Conservation (phyloP, 2,888 invertebrate species). For the Limnephilus auricula region DNA sequence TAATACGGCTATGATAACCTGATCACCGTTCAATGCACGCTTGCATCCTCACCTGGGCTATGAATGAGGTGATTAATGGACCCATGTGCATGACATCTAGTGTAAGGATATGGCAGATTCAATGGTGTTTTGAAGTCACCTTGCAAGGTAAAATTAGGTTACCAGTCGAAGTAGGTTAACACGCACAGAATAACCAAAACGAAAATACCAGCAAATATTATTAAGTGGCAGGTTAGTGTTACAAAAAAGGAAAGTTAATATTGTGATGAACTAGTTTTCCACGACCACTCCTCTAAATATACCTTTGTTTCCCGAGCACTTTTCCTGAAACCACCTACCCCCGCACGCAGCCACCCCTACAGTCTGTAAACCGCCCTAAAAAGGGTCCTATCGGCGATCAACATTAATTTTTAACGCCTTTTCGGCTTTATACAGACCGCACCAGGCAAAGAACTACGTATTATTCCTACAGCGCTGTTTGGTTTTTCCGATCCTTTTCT, state of each 20-base stretch:
- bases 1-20: conserved; percentile 33
- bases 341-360: conserved; percentile 44
- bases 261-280: conserved; percentile 29
- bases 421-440: conserved; percentile 31
- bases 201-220: neutral
- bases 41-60: conserved; percentile 9
- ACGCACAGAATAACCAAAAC: neutral
- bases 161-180: neutral
- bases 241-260: conserved; percentile 3
- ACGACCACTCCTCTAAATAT: neutral
- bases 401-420: conserved; percentile 59
- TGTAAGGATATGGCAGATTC: neutral
- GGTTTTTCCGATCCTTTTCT: conserved; percentile 32
- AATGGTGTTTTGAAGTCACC: neutral
- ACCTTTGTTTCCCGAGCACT: conserved; percentile 18
- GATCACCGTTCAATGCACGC: conserved; percentile 5
- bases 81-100: neutral
- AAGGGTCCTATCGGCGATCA: conserved; percentile 57
- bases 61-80: conserved; percentile 11
- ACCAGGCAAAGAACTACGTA: conserved; percentile 15
- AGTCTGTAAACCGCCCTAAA: conserved; percentile 46
- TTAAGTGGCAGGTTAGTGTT: neutral
- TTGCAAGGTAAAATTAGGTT: neutral
- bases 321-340: conserved; percentile 39
- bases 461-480: conserved; percentile 40